Percentiles rank a stretch among this genome's conserved stretches.
phyloP scores from a whole-genome alignment of 2,113 vertebrate genomes.

The Grantiella picta region DNA sequence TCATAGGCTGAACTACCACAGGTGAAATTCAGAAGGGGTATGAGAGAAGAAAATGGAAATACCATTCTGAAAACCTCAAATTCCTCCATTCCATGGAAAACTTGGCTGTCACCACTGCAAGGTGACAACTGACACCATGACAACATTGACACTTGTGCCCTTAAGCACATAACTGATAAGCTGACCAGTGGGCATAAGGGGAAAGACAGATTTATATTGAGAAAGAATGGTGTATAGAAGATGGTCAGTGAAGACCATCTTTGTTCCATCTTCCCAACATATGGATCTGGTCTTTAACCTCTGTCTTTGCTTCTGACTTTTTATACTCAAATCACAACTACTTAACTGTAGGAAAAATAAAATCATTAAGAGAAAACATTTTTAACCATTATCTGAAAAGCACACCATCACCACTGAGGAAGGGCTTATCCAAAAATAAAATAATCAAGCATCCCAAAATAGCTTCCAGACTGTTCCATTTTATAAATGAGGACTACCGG shows the following conservation, averaged over 20 bases:
- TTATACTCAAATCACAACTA: neutral
- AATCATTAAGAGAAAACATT: neutral
- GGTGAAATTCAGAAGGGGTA: neutral
- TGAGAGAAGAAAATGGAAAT: neutral
- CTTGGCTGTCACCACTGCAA: neutral
- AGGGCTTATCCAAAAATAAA: slow-evolving; percentile 28
- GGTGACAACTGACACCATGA: fast-evolving
- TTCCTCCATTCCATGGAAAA: neutral
- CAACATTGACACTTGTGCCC: fast-evolving
- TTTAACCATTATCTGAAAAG: slow-evolving; percentile 32
- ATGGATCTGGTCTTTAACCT: neutral
- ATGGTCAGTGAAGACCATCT: neutral
- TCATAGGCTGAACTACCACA: neutral
- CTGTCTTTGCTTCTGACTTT: neutral
- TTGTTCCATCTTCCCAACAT: neutral
- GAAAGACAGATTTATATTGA: fast-evolving
- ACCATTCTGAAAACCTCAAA: neutral
- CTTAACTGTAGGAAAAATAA: neutral
- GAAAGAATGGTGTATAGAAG: neutral
- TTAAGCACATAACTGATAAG: neutral
- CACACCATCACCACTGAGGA: neutral
- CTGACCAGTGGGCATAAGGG: neutral
- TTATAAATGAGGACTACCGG: neutral
- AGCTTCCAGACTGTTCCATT: neutral
- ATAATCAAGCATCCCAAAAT: neutral